Conservation (phyloP, 2,113 vertebrate species). For the Notechis scutatus region DNA sequence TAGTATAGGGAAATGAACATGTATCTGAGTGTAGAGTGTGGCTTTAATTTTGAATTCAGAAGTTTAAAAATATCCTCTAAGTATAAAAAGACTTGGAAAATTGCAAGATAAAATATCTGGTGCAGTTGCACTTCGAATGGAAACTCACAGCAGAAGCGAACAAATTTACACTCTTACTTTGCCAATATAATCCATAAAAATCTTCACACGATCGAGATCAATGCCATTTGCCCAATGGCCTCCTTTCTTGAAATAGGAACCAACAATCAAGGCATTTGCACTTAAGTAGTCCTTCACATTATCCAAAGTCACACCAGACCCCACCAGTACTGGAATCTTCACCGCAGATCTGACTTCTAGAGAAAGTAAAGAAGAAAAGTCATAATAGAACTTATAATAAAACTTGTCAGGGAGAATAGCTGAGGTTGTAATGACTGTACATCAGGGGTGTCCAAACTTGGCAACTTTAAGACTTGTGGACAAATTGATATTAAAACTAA, state of each 20-base stretch:
- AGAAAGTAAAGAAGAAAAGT: constrained; percentile 22
- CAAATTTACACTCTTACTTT: constrained; percentile 64
- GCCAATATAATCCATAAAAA: constrained; percentile 76
- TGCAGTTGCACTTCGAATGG: background rate
- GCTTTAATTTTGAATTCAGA: background rate
- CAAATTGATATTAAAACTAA: no score
- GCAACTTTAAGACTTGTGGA: no score
- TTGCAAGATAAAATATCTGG: background rate
- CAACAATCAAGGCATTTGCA: constrained; percentile 75
- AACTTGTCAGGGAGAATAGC: background rate
- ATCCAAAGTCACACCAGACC: constrained; percentile 81
- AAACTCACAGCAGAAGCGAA: background rate
- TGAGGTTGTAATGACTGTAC: constrained; percentile 23
- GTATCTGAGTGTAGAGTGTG: no score
- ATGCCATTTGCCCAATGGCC: constrained; percentile 78
- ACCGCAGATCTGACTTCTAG: constrained; percentile 72
- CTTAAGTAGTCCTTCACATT: constrained; percentile 70
- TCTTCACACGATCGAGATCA: constrained; percentile 71
- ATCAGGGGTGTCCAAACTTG: no score
- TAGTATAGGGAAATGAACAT: background rate
- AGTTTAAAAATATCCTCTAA: background rate
- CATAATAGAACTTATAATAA: background rate
- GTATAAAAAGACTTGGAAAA: background rate
- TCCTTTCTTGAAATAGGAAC: constrained; percentile 81
- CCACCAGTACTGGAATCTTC: constrained; percentile 76